Base-by-base conservation (phyloP, 2,113 vertebrate genomes). In the Pelusios castaneus region DNA sequence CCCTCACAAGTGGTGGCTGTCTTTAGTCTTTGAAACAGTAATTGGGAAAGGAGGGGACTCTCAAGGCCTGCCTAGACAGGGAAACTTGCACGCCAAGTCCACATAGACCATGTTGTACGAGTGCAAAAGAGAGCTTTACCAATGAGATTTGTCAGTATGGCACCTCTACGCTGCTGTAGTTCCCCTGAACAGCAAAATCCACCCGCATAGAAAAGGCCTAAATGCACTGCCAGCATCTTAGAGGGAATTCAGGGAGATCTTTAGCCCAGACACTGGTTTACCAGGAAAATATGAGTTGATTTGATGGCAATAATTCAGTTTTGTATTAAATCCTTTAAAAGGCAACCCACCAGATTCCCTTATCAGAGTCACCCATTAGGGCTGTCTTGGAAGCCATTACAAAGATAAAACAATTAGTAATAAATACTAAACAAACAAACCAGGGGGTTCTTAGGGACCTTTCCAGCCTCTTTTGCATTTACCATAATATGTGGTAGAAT, bases 91-190 rank as follows among this genome's bases (percentile, higher is more conserved):
- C n/a, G n/a, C n/a, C n/a, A n/a, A n/a, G n/a, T 70, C 9, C 16
- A 21, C n/a, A 70, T 22, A 38, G n/a, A 70, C 9, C 5, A 22
- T 70, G 63, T 70, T 38, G 19, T 34, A 70, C 31, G 4, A 75
- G 76, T 34, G 41, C 45, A 95, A 91, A 31, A 67, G 60, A n/a
- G 60, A 67, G 60, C 60, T n/a, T 67, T n/a, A n/a, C 34, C 60
- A 67, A 67, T n/a, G 16, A 67, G 60, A n/a, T 60, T 14, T 31
- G 5, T 29, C 29, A 31, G 58, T 60, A 60, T 29, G 31, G 58
- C 29, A 60, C 29, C 29, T 60, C 58, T 60, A 6, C 58, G 16
- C 58, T 14, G 29, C 6, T 17, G 60, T 63, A 63, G 60, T 63
- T 63, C 34, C 8, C 19, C 34, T n/a, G 60, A n/a, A n/a, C 31